Evolutionary conservation across 2,113 vertebrate genomes (phyloP).

Genomic region (Syngnathus typhle): DNA sequence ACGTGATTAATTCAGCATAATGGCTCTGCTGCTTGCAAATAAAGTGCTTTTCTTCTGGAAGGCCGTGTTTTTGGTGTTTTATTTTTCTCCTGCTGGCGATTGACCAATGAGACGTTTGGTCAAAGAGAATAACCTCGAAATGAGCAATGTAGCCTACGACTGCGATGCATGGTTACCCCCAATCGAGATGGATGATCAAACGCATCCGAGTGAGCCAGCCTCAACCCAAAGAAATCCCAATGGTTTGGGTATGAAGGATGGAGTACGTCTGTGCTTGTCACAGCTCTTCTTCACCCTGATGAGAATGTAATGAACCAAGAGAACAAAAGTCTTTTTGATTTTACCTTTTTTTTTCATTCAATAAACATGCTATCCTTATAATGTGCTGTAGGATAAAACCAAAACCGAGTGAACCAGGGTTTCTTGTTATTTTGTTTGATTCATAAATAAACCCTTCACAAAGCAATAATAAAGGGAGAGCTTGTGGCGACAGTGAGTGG

Average conservation of each 20-base stretch:
- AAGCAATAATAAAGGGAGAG: background rate
- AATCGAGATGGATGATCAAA: constrained; percentile 20
- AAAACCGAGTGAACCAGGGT: background rate
- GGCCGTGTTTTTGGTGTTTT: background rate
- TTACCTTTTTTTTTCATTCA: background rate
- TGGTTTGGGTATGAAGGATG: constrained; percentile 23
- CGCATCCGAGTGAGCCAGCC: constrained; percentile 14
- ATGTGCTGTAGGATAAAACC: background rate
- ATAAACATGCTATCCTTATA: background rate
- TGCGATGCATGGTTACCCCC: constrained; percentile 18
- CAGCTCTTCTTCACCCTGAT: constrained; percentile 9
- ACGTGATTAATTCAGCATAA: background rate
- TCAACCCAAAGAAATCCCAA: constrained; percentile 10
- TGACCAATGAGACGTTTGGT: background rate
- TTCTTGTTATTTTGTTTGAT: background rate
- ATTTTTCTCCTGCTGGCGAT: background rate
- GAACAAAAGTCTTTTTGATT: constrained; percentile 11
- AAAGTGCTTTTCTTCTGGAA: background rate
- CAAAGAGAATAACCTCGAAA: constrained; percentile 11
- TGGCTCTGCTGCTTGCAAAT: background rate
- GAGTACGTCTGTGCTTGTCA: background rate
- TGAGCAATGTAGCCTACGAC: constrained; percentile 1
- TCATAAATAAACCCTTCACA: background rate
- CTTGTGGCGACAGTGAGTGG: background rate
- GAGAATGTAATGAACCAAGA: constrained; percentile 1